A percentile compares a stretch with the other conserved stretches of the same genome.
Evolutionary conservation across 2,888 invertebrate species (phyloP).

Genomic region (Candidula unifasciata): DNA sequence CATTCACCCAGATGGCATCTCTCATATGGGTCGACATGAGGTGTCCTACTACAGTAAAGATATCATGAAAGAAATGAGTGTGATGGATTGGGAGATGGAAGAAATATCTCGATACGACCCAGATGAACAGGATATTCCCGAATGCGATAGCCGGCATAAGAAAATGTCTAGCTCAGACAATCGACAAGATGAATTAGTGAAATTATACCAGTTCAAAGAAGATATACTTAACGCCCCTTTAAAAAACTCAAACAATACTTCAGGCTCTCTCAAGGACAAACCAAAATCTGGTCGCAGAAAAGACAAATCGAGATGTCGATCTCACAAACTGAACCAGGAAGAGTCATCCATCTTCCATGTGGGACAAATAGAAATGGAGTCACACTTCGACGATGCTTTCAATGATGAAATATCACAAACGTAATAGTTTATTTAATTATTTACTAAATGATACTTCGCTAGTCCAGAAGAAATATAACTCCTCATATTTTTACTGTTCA

Average conservation of each 20-base stretch:
- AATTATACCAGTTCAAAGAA: slow-evolving; percentile 27
- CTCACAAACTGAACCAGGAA: not conserved
- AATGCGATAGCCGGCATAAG: not conserved
- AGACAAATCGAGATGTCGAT: slow-evolving; percentile 1
- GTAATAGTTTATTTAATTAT: not conserved
- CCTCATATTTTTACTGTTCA: too few relatives aligned
- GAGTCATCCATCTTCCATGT: slow-evolving; percentile 40
- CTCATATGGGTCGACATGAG: slow-evolving; percentile 25
- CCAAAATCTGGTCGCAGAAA: not conserved
- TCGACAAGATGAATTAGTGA: slow-evolving; percentile 3
- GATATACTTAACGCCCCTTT: not conserved
- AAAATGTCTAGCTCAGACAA: not conserved
- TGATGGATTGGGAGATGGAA: slow-evolving; percentile 47
- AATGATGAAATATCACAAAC: slow-evolving; percentile 32
- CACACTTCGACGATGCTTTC: slow-evolving; percentile 1
- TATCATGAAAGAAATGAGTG: slow-evolving; percentile 50
- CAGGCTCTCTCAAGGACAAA: not conserved
- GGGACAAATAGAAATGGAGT: slow-evolving; percentile 14
- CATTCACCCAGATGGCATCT: slow-evolving; percentile 27
- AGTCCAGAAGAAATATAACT: not conserved
- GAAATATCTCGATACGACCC: slow-evolving; percentile 33
- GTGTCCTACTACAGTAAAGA: slow-evolving; percentile 45
- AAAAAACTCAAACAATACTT: not conserved
- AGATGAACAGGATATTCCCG: not conserved
- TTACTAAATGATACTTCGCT: not conserved